These are phyloP conservation scores for Mythimna vitellina DNA, from an alignment of 2,888 invertebrate species.

Conservation along the genomic window DNA sequence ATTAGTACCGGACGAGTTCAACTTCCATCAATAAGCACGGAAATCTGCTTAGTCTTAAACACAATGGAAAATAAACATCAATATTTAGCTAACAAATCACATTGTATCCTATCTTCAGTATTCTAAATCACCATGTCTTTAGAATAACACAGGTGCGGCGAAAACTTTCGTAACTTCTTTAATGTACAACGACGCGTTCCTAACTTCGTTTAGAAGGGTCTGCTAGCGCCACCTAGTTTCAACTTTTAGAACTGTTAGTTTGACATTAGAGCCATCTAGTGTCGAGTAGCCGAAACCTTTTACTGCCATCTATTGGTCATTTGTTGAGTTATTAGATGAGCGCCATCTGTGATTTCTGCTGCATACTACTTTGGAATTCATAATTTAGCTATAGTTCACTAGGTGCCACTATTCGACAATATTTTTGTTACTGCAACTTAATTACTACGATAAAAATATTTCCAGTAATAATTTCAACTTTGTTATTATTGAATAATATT, in stretches of 20 bases:
- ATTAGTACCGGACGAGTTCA: no score
- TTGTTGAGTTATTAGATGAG: rapidly evolving
- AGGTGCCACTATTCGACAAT: conserved; percentile 32
- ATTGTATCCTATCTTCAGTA: conserved; percentile 11
- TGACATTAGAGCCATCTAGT: conserved; percentile 28
- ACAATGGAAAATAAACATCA: conserved; percentile 6
- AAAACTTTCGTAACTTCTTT: conserved; percentile 60
- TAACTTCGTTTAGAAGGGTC: neutral
- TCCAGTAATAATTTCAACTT: no score
- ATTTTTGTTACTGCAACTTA: no score
- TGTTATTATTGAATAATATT: neutral
- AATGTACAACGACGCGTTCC: conserved; percentile 4
- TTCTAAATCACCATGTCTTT: conserved; percentile 14
- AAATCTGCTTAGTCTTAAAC: neutral
- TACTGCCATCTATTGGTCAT: conserved; percentile 45
- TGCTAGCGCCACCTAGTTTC: conserved; percentile 52
- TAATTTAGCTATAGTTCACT: conserved; percentile 12
- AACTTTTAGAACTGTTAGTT: neutral
- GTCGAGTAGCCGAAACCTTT: conserved; percentile 14
- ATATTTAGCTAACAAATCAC: conserved; percentile 8
- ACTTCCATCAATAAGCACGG: neutral
- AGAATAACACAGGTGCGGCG: conserved; percentile 40
- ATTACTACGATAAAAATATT: no score
- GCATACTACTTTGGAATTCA: neutral
- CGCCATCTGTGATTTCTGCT: conserved; percentile 43